Evolutionary conservation across 2,888 invertebrate species (phyloP), one percentile per base, ranked within the genome.

Genomic region (Dasysyrphus tricinctus): DNA sequence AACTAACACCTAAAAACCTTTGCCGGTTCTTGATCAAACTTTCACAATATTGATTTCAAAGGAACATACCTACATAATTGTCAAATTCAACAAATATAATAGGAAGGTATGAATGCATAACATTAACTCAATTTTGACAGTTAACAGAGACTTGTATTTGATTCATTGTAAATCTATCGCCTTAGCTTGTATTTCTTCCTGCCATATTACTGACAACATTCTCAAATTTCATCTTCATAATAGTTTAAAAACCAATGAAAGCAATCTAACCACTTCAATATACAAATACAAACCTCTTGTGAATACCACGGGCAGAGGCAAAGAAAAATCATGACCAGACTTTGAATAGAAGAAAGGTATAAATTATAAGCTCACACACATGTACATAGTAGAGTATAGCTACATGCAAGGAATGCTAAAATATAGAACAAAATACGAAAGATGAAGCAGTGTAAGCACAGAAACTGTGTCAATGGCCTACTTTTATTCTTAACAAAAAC

Each of bases 401-500:
- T 47, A 74, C 81, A 74, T 49, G 59, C 44, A 69, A 69, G 29
- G 74, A 56, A 78, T 83, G 44, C 34, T 74, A 67, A 67, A 77
- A 77, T 65, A 77, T 54, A 69, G 39, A 77, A 69, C 47, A 59
- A 72, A 80, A 73, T 72, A 69, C 47, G 59, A 72, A 80, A 67
- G 70, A 77, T 54, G 63, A 85, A 80, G 57, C 29, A 63, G 44
- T n/a, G 44, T n/a, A 49, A 77, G 74, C 81, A 81, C 78, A 74
- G 63, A 82, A 86, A 75, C 82, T 82, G 49, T 78, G 86, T 75
- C 86, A 86, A 75, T 67, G 86, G 42, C 82, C 86, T 74, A 86
- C 86, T 86, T 86, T 82, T 82, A 29, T 51, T 32, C 16, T 37
- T 51, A 19, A 70, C 32, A 79, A 69, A 56, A 56, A 69, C 24